Percentiles rank a stretch among this genome's conserved stretches.
Conservation (phyloP, 2,113 vertebrate species). For the Thinocorus orbignyianus region DNA sequence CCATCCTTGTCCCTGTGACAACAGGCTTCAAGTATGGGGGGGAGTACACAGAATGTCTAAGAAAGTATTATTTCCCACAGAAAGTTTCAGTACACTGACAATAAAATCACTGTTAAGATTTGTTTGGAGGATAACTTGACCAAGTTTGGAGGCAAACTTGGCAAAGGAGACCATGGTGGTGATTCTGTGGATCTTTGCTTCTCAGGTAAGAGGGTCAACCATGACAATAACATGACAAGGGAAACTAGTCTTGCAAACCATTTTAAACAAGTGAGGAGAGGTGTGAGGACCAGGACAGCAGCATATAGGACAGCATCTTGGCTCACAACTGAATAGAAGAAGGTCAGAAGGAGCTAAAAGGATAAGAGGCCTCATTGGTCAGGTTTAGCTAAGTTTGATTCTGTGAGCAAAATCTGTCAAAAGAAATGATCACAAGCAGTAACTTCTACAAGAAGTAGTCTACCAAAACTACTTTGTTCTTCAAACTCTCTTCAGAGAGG, state of each 20-base stretch:
- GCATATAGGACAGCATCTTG: background rate
- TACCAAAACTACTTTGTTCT: no score
- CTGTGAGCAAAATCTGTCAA: background rate
- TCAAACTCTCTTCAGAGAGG: background rate
- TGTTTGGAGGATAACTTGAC: background rate
- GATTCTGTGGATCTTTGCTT: background rate
- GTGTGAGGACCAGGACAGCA: background rate
- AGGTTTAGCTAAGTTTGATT: background rate
- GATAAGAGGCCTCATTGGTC: background rate
- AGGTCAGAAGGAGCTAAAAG: background rate
- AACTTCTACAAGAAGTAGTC: background rate
- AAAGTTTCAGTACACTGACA: background rate
- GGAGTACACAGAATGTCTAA: background rate
- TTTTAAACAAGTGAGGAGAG: background rate
- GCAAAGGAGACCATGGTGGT: background rate
- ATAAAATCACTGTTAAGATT: background rate
- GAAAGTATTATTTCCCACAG: background rate
- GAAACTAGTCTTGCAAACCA: background rate
- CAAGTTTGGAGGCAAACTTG: no score
- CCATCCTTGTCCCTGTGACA: background rate
- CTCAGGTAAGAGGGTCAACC: background rate
- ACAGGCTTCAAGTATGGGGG: background rate
- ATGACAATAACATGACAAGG: background rate
- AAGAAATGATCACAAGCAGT: background rate
- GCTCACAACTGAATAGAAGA: background rate